Evolutionary conservation across 2,888 invertebrate species (phyloP), one percentile per base, ranked within the genome.

Genomic region (Neelides folsomi): DNA sequence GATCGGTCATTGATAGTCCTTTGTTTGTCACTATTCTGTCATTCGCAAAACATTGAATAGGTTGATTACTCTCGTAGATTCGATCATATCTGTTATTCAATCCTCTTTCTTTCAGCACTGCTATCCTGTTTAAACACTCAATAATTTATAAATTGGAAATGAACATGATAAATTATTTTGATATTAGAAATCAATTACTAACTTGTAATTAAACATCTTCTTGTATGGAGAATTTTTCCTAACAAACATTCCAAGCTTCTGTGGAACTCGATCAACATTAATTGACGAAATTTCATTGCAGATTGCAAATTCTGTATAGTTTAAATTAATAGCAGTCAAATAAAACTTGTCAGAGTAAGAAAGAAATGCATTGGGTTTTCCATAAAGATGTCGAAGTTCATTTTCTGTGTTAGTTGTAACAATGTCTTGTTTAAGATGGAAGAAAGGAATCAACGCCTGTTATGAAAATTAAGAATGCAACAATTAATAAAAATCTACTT

Each of bases 161-260:
- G n/a, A n/a, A n/a, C n/a, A n/a, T n/a, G n/a, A n/a, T n/a, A n/a
- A n/a, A n/a, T n/a, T n/a, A n/a, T n/a, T n/a, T n/a, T n/a, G n/a
- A n/a, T 47, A 37, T 35, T 18, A 20, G 18, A 2, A 48, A 18
- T n/a, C 12, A 35, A 3, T 19, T 37, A 6, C 49, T 16, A 37
- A 58, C 58, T 52, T 58, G 37, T 52, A 49, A 47, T 58, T 58
- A 1, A 58, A 43, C 13, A 52, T 50, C 43, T 58, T 54, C 41
- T 49, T 55, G 1, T 52, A 18, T 1, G 58, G 54, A 2, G 55
- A 56, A 1, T 49, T 51, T 20, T 47, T 47, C 34, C 44, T 54
- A 1, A 58, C 49, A 49, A 54, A 56, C 54, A 56, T 58, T 10
- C 48, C 55, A 42, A 43, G 39, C 10, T 54, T 47, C 9, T 42